A percentile compares a stretch with the other conserved stretches of the same genome.
Evolutionary conservation across 2,113 vertebrate genomes (phyloP).

Genomic region (Hippocampus zosterae): DNA sequence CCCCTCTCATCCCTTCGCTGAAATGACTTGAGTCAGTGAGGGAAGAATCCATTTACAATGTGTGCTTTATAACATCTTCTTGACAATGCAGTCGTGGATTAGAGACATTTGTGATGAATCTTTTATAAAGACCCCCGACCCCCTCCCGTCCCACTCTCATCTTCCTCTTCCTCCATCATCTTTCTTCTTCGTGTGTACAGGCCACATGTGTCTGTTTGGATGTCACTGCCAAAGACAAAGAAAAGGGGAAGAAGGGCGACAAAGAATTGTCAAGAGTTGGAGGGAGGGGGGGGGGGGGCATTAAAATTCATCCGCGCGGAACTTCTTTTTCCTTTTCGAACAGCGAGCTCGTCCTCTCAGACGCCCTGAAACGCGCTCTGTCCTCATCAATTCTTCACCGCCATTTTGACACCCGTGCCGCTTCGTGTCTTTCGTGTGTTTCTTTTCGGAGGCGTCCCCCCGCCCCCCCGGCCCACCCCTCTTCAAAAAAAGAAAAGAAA

Average conservation of each 20-base stretch:
- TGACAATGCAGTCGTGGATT: slow-evolving; percentile 88
- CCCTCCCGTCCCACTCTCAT: neutral
- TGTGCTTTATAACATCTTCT: slow-evolving; percentile 91
- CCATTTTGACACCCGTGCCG: slow-evolving; percentile 72
- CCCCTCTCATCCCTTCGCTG: slow-evolving; percentile 62
- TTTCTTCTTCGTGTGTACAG: slow-evolving; percentile 59
- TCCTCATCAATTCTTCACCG: slow-evolving; percentile 80
- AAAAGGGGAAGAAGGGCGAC: slow-evolving; percentile 68
- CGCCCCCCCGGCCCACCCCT: slow-evolving; percentile 4
- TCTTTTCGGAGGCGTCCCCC: slow-evolving; percentile 41
- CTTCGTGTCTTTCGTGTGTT: slow-evolving; percentile 39
- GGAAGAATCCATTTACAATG: slow-evolving; percentile 95
- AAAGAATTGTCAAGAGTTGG: slow-evolving; percentile 60
- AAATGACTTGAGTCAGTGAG: slow-evolving; percentile 91
- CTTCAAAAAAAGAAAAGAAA: neutral
- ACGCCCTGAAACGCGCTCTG: slow-evolving; percentile 64
- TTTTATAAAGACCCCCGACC: slow-evolving; percentile 86
- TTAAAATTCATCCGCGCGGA: slow-evolving; percentile 93
- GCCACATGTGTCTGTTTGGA: slow-evolving; percentile 84
- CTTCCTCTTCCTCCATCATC: slow-evolving; percentile 13
- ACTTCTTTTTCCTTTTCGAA: slow-evolving; percentile 78
- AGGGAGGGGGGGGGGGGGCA: slow-evolving; percentile 81
- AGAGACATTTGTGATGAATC: slow-evolving; percentile 99
- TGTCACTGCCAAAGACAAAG: slow-evolving; percentile 76
- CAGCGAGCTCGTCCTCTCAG: slow-evolving; percentile 65